phyloP scores from a whole-genome alignment of 2,113 vertebrate species.

The Passer montanus region DNA sequence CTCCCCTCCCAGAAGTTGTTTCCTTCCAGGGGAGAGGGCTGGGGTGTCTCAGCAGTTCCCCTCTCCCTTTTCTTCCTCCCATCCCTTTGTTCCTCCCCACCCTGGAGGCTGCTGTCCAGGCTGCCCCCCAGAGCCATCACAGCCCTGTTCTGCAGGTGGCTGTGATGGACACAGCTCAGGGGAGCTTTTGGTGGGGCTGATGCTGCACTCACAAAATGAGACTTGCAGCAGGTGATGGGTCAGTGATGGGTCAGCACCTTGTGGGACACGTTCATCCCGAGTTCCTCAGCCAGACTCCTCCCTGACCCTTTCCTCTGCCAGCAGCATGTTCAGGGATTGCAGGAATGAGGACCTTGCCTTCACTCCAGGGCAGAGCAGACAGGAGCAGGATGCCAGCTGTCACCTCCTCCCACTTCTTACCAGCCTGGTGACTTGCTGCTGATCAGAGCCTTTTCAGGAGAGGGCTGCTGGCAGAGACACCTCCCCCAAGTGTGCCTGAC shows the following conservation, averaged over 20 bases:
- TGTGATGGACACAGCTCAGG: neutral
- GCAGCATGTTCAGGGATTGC: neutral
- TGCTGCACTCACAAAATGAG: neutral
- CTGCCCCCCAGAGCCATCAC: no score
- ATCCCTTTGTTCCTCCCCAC: accelerated
- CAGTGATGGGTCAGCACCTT: neutral
- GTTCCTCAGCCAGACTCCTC: neutral
- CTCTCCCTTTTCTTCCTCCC: neutral
- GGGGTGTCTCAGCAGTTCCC: neutral
- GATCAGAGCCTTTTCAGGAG: neutral
- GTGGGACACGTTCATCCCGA: neutral
- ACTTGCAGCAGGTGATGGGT: neutral
- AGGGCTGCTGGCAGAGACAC: neutral
- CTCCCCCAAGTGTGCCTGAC: neutral
- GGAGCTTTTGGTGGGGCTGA: neutral
- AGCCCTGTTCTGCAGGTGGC: neutral
- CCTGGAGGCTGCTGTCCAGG: accelerated
- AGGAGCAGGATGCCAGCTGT: accelerated
- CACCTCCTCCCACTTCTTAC: neutral
- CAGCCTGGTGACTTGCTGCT: neutral
- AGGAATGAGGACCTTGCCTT: neutral
- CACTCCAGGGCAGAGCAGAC: neutral
- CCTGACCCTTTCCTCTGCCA: neutral
- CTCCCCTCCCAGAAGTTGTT: neutral
- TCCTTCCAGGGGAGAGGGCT: neutral